Conservation (phyloP, 2,888 invertebrate species). For the Mesoligia furuncula region DNA sequence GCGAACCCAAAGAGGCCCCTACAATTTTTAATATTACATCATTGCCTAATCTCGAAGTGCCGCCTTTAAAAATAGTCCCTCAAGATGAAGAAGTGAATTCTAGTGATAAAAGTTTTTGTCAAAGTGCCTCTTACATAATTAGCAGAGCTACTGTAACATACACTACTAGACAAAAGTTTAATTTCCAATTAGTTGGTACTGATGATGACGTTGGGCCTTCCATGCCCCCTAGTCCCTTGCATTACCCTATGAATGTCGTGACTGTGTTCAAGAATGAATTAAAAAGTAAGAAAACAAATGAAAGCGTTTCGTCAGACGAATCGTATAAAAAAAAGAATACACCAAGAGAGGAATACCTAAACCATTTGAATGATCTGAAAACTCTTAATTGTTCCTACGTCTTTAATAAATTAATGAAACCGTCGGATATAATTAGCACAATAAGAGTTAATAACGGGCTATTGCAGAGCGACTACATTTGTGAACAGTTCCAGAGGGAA, state of each 20-base stretch:
- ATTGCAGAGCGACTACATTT: constrained; percentile 81
- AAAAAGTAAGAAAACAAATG: constrained; percentile 63
- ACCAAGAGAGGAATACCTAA: constrained; percentile 62
- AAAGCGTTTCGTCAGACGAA: constrained; percentile 54
- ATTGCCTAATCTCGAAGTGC: constrained; percentile 75
- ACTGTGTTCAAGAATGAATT: constrained; percentile 83
- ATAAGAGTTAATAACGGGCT: constrained; percentile 81
- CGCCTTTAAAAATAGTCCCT: constrained; percentile 69
- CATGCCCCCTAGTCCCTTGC: constrained; percentile 75
- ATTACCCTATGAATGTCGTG: constrained; percentile 84
- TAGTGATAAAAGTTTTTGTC: constrained; percentile 69
- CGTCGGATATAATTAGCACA: constrained; percentile 86
- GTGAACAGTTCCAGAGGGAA: constrained; percentile 86
- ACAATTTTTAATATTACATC: constrained; percentile 72
- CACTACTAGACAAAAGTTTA: constrained; percentile 84
- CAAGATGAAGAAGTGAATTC: constrained; percentile 67
- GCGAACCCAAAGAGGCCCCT: constrained; percentile 74
- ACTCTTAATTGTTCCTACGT: constrained; percentile 77
- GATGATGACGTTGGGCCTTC: constrained; percentile 72
- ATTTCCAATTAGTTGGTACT: constrained; percentile 82
- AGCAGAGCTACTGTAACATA: constrained; percentile 84
- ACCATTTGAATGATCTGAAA: constrained; percentile 74
- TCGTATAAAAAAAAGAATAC: constrained; percentile 65
- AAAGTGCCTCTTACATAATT: constrained; percentile 81
- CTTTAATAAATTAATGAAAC: constrained; percentile 84